A percentile compares a stretch with the other conserved stretches of the same genome.
phyloP scores from a whole-genome alignment of 2,888 invertebrate genomes.

The Portevinia maculata region DNA sequence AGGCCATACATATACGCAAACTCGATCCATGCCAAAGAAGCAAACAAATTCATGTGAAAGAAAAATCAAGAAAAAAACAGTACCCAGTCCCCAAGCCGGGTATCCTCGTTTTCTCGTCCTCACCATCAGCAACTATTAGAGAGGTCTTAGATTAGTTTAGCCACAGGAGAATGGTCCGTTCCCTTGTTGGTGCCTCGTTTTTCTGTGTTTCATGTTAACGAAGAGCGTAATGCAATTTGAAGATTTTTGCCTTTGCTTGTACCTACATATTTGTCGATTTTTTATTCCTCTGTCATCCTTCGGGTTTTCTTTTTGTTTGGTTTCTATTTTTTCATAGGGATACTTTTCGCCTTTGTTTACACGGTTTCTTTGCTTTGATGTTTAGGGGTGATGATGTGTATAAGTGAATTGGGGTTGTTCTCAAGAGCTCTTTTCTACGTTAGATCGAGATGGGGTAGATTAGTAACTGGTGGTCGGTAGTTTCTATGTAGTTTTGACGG shows the following conservation, averaged over 20 bases:
- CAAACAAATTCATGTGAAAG: constrained; percentile 46
- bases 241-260: constrained; percentile 54
- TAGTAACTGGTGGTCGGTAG: background rate
- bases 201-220: constrained; percentile 59
- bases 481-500: constrained; percentile 30
- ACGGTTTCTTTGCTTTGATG: constrained; percentile 67
- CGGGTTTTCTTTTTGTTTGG: constrained; percentile 32
- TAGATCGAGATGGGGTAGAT: background rate
- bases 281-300: constrained; percentile 11
- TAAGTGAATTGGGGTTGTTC: constrained; percentile 72
- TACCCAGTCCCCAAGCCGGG: constrained; percentile 13
- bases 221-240: constrained; percentile 72
- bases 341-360: constrained; percentile 54
- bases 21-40: constrained; percentile 26
- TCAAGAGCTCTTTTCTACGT: constrained; percentile 56
- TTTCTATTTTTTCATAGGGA: constrained; percentile 13
- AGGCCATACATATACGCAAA: constrained; percentile 1
- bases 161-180: constrained; percentile 13
- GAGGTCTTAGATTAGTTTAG: constrained; percentile 63
- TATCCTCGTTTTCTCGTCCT: constrained; percentile 18
- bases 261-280: constrained; percentile 16
- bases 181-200: constrained; percentile 16
- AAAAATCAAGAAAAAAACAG: background rate
- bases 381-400: constrained; percentile 73
- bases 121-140: constrained; percentile 49